These are phyloP conservation scores for Dorcus hopei DNA, from an alignment of 2,888 invertebrate species.

Conservation along the genomic window DNA sequence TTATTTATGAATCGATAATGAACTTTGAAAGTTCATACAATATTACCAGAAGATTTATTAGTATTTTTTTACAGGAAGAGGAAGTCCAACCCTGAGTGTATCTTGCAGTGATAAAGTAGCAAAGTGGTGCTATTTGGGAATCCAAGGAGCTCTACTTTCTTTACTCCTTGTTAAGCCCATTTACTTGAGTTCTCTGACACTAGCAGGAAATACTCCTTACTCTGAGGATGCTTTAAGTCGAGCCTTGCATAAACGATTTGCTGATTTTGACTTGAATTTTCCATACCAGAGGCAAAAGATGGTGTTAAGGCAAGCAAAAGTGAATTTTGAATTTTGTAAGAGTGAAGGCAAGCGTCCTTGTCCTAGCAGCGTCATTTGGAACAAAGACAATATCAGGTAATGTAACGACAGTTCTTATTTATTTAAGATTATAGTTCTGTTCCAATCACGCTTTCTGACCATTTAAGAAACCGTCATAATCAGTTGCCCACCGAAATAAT, in stretches of 20 bases:
- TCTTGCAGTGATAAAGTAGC: constrained; percentile 95
- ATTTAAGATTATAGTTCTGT: too few species aligned
- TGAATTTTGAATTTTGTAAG: constrained; percentile 49
- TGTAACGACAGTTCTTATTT: constrained; percentile 10
- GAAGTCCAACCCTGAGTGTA: constrained; percentile 82
- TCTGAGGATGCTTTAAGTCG: constrained; percentile 52
- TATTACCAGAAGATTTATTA: background rate
- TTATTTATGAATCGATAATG: background rate
- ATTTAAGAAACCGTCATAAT: too few species aligned
- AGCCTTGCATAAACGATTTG: constrained; percentile 51
- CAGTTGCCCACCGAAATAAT: too few species aligned
- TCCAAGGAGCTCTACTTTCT: constrained; percentile 79
- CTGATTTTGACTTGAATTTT: constrained; percentile 25
- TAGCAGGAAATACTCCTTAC: constrained; percentile 67
- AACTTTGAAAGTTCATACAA: background rate
- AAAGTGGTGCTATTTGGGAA: constrained; percentile 81
- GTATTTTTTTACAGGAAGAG: constrained; percentile 56
- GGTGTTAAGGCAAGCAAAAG: constrained; percentile 35
- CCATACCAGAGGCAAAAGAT: constrained; percentile 26
- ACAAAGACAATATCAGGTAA: constrained; percentile 46
- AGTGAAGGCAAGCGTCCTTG: constrained; percentile 51
- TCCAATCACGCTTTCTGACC: too few species aligned
- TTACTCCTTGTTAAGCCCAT: constrained; percentile 65
- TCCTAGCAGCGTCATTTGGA: constrained; percentile 63
- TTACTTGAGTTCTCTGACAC: constrained; percentile 65